Conservation (phyloP, 2,113 vertebrate species). For the Melanotaenia duboulayi region DNA sequence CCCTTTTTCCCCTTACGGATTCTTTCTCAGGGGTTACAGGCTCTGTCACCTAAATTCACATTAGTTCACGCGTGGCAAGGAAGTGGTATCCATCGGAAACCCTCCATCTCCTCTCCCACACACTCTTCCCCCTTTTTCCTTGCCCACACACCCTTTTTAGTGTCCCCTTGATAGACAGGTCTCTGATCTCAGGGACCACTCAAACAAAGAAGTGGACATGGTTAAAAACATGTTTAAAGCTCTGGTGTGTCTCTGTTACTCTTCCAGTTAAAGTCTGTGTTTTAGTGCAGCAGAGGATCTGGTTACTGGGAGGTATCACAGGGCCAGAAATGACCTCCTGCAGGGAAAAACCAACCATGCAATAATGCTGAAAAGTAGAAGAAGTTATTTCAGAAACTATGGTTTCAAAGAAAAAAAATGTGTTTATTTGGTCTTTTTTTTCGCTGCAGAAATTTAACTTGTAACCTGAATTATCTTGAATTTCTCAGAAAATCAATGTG, state of each 20-base stretch:
- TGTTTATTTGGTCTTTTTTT: not conserved
- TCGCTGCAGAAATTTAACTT: not conserved
- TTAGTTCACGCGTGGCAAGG: slow-evolving; percentile 78
- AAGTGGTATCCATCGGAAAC: slow-evolving; percentile 68
- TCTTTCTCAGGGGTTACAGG: slow-evolving; percentile 71
- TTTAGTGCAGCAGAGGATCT: slow-evolving; percentile 22
- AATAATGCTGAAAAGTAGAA: not conserved
- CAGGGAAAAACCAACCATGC: slow-evolving; percentile 9
- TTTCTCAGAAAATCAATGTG: not conserved
- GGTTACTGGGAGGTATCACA: slow-evolving; percentile 38
- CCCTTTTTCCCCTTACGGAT: slow-evolving; percentile 48
- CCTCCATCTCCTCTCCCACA: slow-evolving; percentile 40
- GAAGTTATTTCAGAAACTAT: not conserved
- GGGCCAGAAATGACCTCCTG: slow-evolving; percentile 17
- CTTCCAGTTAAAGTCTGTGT: slow-evolving; percentile 16
- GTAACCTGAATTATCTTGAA: too few species aligned
- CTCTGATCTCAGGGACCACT: slow-evolving; percentile 51
- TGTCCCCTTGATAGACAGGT: slow-evolving; percentile 57
- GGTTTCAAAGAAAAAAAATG: not conserved
- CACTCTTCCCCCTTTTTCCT: not conserved
- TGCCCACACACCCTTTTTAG: slow-evolving; percentile 36
- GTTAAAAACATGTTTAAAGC: slow-evolving; percentile 61
- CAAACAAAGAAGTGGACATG: slow-evolving; percentile 62
- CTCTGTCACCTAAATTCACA: slow-evolving; percentile 76
- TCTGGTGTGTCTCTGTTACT: slow-evolving; percentile 48